phyloP scores from a whole-genome alignment of 2,113 vertebrate species.

The Globicephala melas region DNA sequence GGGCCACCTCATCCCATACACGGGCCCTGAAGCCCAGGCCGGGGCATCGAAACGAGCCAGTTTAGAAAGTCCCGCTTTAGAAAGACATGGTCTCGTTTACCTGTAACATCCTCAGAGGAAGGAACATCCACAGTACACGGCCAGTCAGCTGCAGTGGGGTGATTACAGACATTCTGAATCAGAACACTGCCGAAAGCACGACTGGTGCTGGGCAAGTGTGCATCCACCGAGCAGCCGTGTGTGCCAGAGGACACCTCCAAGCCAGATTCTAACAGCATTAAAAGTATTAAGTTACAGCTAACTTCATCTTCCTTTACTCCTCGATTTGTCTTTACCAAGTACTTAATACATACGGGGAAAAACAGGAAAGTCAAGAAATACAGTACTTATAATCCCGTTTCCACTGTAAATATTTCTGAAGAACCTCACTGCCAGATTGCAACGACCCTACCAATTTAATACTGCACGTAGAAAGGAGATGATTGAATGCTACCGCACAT shows the following conservation, averaged over 20 bases:
- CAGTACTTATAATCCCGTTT: not conserved
- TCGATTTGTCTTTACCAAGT: not conserved
- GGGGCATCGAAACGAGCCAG: not conserved
- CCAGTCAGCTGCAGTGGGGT: not conserved
- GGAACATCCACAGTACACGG: not conserved
- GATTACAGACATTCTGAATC: not conserved
- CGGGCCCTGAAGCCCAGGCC: not conserved
- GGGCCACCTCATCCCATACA: not conserved
- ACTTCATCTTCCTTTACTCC: not conserved
- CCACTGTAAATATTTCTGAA: not conserved
- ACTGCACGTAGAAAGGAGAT: not conserved
- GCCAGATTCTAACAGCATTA: not conserved
- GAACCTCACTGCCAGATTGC: not conserved
- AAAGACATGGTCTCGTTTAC: not conserved
- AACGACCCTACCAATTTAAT: not conserved
- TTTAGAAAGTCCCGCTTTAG: not conserved
- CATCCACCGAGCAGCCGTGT: accelerated
- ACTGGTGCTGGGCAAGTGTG: not conserved
- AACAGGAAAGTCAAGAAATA: not conserved
- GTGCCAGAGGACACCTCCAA: not conserved
- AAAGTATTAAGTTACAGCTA: not conserved
- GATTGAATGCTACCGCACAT: not conserved
- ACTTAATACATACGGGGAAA: not conserved
- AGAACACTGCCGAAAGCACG: not conserved
- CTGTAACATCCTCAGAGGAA: not conserved